Percentiles rank a stretch among this genome's conserved stretches.
phyloP scores from a whole-genome alignment of 92 coral and sea anemone genomes.

The Umimayanthus chanpuru region DNA sequence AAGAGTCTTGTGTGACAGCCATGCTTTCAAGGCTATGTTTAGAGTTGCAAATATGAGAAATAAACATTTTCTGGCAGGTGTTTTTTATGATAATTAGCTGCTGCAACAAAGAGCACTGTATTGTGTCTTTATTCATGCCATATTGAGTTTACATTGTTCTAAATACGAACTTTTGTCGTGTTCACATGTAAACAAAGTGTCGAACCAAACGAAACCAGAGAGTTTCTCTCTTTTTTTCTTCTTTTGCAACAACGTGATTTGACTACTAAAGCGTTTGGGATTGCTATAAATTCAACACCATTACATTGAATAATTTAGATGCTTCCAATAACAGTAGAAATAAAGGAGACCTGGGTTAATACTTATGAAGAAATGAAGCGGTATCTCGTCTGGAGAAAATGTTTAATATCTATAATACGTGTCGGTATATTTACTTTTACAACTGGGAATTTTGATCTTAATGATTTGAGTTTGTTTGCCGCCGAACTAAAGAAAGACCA shows the following conservation, averaged over 20 bases:
- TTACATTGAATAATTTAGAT: conserved; percentile 10
- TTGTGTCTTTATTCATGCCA: conserved; percentile 15
- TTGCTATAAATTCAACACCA: not conserved
- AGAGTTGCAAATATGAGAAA: conserved; percentile 76
- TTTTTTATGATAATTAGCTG: conserved; percentile 72
- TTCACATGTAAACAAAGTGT: conserved; percentile 3
- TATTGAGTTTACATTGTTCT: conserved; percentile 24
- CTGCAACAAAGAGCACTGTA: conserved; percentile 34
- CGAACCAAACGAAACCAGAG: not conserved
- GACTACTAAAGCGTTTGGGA: not conserved
- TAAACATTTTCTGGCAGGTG: conserved; percentile 81
- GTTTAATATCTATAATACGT: conserved; percentile 16
- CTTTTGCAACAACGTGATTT: conserved; percentile 24
- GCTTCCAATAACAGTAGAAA: not conserved
- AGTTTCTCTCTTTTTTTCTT: not conserved
- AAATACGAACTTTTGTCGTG: not conserved
- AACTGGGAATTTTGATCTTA: conserved; percentile 20
- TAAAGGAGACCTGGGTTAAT: not conserved
- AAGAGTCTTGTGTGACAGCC: conserved; percentile 36
- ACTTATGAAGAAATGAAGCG: not conserved
- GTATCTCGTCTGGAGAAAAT: conserved; percentile 4
- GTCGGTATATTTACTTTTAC: conserved; percentile 6
- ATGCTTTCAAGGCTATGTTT: conserved; percentile 50
- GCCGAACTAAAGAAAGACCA: not conserved
- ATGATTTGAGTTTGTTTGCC: conserved; percentile 7